A percentile compares a stretch with the other conserved stretches of the same genome.
Evolutionary conservation across 2,797 vertebrate species (phyloP).

Genomic region (Cephalopachus bancanus): DNA sequence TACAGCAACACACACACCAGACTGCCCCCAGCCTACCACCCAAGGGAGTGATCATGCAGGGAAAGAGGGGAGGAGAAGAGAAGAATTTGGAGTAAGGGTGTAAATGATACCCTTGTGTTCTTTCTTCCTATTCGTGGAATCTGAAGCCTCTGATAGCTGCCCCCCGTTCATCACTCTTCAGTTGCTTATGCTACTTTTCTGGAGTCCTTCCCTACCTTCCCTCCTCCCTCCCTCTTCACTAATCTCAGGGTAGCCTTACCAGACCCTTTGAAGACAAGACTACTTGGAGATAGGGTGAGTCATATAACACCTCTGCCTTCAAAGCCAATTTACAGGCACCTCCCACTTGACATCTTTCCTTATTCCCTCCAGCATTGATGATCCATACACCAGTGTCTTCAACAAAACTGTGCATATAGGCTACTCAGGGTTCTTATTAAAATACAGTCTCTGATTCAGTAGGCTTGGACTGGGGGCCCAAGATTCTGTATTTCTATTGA

Average conservation of each 20-base stretch:
- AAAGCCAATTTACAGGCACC: not conserved
- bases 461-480: not conserved
- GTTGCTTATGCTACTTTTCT: not conserved
- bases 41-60: not conserved
- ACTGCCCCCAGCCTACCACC: not conserved
- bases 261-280: not conserved
- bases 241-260: not conserved
- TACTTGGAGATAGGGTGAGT: not conserved
- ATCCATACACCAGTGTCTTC: not conserved
- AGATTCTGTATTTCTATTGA: not conserved
- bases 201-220: not conserved
- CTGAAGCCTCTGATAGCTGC: not conserved
- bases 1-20: not conserved
- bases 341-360: not conserved
- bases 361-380: not conserved
- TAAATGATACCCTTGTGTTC: not conserved
- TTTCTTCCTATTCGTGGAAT: not conserved
- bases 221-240: not conserved
- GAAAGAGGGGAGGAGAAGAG: not conserved
- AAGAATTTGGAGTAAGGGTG: not conserved
- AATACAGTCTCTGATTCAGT: slow-evolving; percentile 7
- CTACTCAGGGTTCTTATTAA: not conserved
- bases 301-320: not conserved
- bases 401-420: not conserved
- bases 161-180: not conserved